Evolutionary conservation across 2,113 vertebrate species (phyloP).

Genomic region (Tylochromis polylepis): DNA sequence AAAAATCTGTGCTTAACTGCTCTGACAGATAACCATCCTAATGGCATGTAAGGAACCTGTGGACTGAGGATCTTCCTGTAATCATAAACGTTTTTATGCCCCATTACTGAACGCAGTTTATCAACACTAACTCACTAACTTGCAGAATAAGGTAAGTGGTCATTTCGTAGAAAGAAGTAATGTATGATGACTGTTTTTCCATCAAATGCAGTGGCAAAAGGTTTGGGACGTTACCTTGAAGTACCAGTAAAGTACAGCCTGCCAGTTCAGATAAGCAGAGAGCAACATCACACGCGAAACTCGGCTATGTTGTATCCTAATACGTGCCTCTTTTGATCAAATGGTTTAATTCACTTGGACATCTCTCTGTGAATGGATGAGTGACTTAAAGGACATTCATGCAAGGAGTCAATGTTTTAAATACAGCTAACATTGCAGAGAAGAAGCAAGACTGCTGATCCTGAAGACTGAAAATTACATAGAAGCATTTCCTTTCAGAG

Average conservation of each 20-base stretch:
- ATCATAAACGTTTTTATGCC: neutral
- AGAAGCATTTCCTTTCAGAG: neutral
- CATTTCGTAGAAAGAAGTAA: neutral
- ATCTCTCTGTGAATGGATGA: neutral
- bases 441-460: neutral
- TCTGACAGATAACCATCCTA: constrained; percentile 13
- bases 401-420: neutral
- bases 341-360: constrained; percentile 7
- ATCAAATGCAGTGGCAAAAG: neutral
- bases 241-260: neutral
- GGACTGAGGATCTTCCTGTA: neutral
- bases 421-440: neutral
- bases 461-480: neutral
- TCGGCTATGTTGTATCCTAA: neutral
- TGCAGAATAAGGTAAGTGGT: neutral
- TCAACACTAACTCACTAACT: neutral
- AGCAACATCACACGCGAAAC: constrained; percentile 13
- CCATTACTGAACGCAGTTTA: neutral
- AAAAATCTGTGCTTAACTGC: constrained; percentile 3
- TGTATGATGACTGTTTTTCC: neutral
- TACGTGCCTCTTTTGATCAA: neutral
- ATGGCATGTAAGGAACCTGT: constrained; percentile 44
- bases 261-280: constrained; percentile 49
- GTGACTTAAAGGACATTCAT: neutral
- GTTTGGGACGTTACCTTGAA: neutral